These are phyloP conservation scores for Aelia acuminata DNA, from an alignment of 2,888 invertebrate species.

Conservation along the genomic window DNA sequence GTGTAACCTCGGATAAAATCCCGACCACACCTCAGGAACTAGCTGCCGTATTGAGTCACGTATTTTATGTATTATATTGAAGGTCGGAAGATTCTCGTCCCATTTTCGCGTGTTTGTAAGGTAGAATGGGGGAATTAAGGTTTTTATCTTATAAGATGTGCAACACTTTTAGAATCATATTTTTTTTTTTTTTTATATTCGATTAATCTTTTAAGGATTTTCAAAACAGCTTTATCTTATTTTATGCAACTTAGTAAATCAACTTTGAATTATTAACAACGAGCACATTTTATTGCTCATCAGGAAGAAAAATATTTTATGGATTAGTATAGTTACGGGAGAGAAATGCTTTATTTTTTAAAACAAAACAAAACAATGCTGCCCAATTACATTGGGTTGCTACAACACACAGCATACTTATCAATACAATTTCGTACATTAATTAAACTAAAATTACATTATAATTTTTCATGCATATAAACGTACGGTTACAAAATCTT, in stretches of 20 bases:
- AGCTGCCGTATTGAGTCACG: slow-evolving; percentile 15
- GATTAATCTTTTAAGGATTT: too few species aligned
- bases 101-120: slow-evolving; percentile 4
- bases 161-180: not conserved
- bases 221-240: not conserved
- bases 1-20: not conserved
- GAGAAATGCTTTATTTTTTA: too few species aligned
- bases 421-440: too few species aligned
- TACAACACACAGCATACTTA: too few species aligned
- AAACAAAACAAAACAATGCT: too few species aligned
- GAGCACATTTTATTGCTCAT: not conserved
- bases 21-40: slow-evolving; percentile 22
- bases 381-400: too few species aligned
- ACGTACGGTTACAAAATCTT: too few species aligned
- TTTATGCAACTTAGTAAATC: not conserved
- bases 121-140: not conserved
- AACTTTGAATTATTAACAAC: not conserved
- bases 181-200: not conserved
- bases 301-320: too few species aligned
- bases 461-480: too few species aligned
- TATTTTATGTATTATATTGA: not conserved
- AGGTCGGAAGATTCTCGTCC: not conserved
- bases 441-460: too few species aligned
- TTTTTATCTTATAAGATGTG: not conserved
- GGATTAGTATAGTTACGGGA: too few species aligned